A percentile compares a stretch with the other conserved stretches of the same genome.
These are phyloP conservation scores for Eurystomus glaucurus DNA, from an alignment of 2,797 vertebrate genomes.

Conservation along the genomic window DNA sequence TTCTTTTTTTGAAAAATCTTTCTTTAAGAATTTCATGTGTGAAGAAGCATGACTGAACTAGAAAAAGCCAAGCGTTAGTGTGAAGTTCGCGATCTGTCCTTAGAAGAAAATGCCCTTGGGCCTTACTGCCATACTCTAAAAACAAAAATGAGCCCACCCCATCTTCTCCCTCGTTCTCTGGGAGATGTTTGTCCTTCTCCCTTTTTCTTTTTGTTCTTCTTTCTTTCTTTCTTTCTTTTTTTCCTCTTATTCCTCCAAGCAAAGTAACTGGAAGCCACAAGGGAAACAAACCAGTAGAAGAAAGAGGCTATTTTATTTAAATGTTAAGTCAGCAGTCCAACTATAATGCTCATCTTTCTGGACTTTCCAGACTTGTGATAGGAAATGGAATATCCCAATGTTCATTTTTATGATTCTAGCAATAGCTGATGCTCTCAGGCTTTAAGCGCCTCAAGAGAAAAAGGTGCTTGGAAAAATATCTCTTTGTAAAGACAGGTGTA, in stretches of 20 bases:
- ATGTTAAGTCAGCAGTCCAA: not conserved
- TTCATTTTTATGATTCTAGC: not conserved
- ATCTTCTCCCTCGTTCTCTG: not conserved
- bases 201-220: not conserved
- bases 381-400: not conserved
- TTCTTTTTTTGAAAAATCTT: not conserved
- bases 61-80: not conserved
- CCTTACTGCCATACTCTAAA: not conserved
- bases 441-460: not conserved
- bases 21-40: not conserved
- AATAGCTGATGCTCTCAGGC: not conserved
- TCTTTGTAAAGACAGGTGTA: conserved; percentile 1
- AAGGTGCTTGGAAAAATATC: not conserved
- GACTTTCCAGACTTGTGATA: not conserved
- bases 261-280: not conserved
- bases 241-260: not conserved
- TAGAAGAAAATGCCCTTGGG: not conserved
- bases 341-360: not conserved
- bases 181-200: not conserved
- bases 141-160: not conserved
- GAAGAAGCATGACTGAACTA: not conserved
- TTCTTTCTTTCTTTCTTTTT: not conserved
- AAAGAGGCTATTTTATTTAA: not conserved
- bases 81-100: not conserved
- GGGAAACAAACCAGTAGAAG: not conserved